A percentile compares a stretch with the other conserved stretches of the same genome.
Evolutionary conservation across 2,888 invertebrate genomes (phyloP).

Genomic region (Cheilosia scutellata): DNA sequence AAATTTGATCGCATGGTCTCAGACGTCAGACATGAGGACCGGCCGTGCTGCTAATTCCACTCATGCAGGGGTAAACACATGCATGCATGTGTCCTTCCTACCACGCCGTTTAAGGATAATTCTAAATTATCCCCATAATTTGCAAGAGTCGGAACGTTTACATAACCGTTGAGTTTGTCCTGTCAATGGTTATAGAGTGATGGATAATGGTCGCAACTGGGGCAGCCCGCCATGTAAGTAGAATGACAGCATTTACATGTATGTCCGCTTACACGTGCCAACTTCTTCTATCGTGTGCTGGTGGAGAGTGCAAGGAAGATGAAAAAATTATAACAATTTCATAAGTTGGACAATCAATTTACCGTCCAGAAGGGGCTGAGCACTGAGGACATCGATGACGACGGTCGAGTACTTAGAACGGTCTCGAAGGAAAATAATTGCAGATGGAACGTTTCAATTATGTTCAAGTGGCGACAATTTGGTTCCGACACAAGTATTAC

Average conservation of each 20-base stretch:
- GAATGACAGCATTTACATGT: conserved; percentile 23
- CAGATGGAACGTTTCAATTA: conserved; percentile 57
- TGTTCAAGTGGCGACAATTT: conserved; percentile 44
- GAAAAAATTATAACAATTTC: conserved; percentile 52
- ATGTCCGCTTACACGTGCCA: conserved; percentile 38
- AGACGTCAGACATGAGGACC: background rate
- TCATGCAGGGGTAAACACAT: conserved; percentile 7
- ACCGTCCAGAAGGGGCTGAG: background rate
- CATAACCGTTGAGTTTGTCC: conserved; percentile 51
- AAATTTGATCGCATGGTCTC: conserved; percentile 24
- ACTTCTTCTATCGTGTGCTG: conserved; percentile 1
- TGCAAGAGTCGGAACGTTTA: conserved; percentile 20
- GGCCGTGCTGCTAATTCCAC: background rate
- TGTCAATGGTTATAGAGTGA: conserved; percentile 18
- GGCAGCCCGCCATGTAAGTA: background rate
- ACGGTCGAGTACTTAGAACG: background rate
- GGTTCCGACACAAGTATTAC: conserved; percentile 22
- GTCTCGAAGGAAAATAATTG: conserved; percentile 38
- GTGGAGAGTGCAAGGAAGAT: background rate
- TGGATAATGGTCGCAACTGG: conserved; percentile 28
- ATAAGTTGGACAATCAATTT: conserved; percentile 61
- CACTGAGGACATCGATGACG: background rate
- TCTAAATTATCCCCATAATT: conserved; percentile 56
- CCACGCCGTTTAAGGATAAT: conserved; percentile 42
- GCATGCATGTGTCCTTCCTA: conserved; percentile 13